Conservation (phyloP, 2,797 vertebrate species). For the Anniella stebbinsi region DNA sequence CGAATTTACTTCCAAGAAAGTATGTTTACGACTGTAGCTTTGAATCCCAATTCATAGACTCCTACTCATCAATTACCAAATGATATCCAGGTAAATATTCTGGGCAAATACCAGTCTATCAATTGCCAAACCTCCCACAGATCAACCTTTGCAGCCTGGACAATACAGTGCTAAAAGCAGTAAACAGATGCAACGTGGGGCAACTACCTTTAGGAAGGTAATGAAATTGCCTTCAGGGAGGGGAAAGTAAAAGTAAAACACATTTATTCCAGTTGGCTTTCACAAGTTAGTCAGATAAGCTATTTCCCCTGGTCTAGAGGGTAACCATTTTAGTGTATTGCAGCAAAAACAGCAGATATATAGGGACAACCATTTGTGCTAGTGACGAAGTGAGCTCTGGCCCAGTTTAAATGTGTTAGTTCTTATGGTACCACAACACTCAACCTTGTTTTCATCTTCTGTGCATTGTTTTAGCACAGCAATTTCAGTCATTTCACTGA, state of each 20-base stretch:
- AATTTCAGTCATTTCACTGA: not conserved
- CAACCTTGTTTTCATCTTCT: not conserved
- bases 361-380: not conserved
- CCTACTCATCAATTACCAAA: not conserved
- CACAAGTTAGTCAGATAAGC: not conserved
- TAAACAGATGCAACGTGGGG: not conserved
- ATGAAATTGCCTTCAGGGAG: not conserved
- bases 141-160: not conserved
- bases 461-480: not conserved
- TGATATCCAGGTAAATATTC: not conserved
- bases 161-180: not conserved
- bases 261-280: not conserved
- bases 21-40: not conserved
- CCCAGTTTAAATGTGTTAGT: not conserved
- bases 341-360: not conserved
- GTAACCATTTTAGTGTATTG: not conserved
- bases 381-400: not conserved
- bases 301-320: not conserved
- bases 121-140: not conserved
- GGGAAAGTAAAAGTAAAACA: not conserved
- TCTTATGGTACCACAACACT: not conserved
- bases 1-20: conserved; percentile 1
- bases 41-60: not conserved
- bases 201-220: not conserved
- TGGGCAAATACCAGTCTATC: not conserved